These are phyloP conservation scores for Drosophila koepferae DNA, from an alignment of 2,888 invertebrate species.

Conservation along the genomic window DNA sequence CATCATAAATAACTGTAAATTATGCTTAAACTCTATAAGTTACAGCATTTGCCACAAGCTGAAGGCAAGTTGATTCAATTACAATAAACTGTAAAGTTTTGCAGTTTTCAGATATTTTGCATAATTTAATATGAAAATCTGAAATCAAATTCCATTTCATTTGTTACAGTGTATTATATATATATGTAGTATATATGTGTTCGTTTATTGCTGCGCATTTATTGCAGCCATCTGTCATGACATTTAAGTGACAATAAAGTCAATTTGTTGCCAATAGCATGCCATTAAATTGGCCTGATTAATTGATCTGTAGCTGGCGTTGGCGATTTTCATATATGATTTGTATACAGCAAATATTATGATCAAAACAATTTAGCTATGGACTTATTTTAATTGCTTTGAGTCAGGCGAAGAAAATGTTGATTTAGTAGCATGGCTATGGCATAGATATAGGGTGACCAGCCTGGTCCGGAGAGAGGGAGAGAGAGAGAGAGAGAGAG, in stretches of 20 bases:
- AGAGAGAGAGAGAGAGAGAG: too few relatives aligned
- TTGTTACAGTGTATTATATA: not conserved
- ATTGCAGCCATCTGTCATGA: conserved; percentile 8
- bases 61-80: not conserved
- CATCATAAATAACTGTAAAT: not conserved
- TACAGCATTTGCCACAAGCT: not conserved
- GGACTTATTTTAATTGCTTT: not conserved
- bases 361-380: not conserved
- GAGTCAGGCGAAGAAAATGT: not conserved
- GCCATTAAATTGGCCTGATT: conserved; percentile 13
- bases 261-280: conserved; percentile 29
- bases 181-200: not conserved
- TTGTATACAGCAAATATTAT: conserved; percentile 4
- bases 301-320: conserved; percentile 2
- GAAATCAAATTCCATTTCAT: not conserved
- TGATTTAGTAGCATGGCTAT: not conserved
- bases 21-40: not conserved
- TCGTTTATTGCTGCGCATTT: not conserved
- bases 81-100: not conserved
- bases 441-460: not conserved
- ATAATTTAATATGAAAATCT: not conserved
- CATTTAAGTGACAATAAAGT: conserved; percentile 35
- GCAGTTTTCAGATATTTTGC: too few relatives aligned
- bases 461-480: too few relatives aligned
- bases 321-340: not conserved